phyloP scores from a whole-genome alignment of 1,140 invertebrate genomes.

The Probaryconus sp. region DNA sequence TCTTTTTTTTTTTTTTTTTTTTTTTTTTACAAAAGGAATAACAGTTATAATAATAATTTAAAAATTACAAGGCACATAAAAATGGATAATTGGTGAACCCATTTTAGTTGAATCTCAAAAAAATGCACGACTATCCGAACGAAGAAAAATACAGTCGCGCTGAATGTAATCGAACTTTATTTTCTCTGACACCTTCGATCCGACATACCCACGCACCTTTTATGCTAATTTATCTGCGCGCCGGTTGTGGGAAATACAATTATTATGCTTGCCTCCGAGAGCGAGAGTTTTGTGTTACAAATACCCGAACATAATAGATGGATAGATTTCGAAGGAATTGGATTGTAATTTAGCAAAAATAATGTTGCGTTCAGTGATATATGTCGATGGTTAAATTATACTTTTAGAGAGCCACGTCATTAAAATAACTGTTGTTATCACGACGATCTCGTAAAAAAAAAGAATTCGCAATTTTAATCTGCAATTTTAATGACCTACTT shows the following conservation, averaged over 20 bases:
- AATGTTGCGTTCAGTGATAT: constrained; percentile 55
- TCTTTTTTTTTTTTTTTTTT: too few species aligned
- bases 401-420: constrained; percentile 10
- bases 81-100: too few species aligned
- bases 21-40: too few species aligned
- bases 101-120: too few species aligned
- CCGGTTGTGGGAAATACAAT: constrained; percentile 42
- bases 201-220: constrained; percentile 38
- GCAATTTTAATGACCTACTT: too few species aligned
- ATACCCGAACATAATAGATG: constrained; percentile 41
- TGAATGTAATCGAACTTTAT: constrained; percentile 14
- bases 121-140: too few species aligned
- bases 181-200: constrained; percentile 16
- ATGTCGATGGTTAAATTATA: constrained; percentile 43
- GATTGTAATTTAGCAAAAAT: constrained; percentile 45
- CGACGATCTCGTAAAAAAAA: too few species aligned
- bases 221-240: constrained; percentile 50
- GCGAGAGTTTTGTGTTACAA: constrained; percentile 45
- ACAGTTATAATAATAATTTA: too few species aligned
- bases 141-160: not conserved
- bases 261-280: constrained; percentile 7
- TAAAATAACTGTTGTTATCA: too few species aligned
- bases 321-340: constrained; percentile 46
- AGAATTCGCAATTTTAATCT: too few species aligned
- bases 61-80: too few species aligned